These are phyloP conservation scores for Acronicta alni DNA, from an alignment of 2,888 invertebrate genomes.

Conservation along the genomic window DNA sequence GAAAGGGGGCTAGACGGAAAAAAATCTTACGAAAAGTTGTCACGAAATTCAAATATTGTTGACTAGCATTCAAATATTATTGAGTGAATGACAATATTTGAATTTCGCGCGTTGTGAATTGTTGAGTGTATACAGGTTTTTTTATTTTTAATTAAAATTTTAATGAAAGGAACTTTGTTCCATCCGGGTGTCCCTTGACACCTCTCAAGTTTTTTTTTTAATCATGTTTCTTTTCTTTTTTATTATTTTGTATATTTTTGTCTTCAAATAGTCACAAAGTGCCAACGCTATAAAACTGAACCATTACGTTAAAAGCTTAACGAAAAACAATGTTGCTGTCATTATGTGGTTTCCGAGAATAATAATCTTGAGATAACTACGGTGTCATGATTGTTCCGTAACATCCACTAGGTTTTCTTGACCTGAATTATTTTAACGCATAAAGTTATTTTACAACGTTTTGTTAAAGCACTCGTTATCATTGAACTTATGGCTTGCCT, in stretches of 20 bases:
- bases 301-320: slow-evolving; percentile 27
- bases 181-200: too few relatives aligned
- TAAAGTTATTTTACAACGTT: background rate
- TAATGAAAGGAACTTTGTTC: too few relatives aligned
- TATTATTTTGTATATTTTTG: background rate
- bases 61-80: too few relatives aligned
- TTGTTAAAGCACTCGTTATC: background rate
- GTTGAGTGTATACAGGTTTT: too few relatives aligned
- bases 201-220: too few relatives aligned
- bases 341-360: slow-evolving; percentile 64
- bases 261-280: slow-evolving; percentile 34
- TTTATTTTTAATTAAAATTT: too few relatives aligned
- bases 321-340: slow-evolving; percentile 61
- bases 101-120: too few relatives aligned
- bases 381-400: slow-evolving; percentile 39
- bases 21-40: too few relatives aligned
- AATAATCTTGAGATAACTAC: slow-evolving; percentile 48
- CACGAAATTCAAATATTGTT: too few relatives aligned
- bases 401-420: slow-evolving; percentile 34
- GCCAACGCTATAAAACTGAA: slow-evolving; percentile 44
- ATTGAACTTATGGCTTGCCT: background rate
- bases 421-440: slow-evolving; percentile 24
- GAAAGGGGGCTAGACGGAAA: too few relatives aligned
- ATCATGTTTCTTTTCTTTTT: slow-evolving; percentile 29
- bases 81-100: too few relatives aligned